Conservation (phyloP, 2,888 invertebrate genomes). For the Ceraclea dissimilis region DNA sequence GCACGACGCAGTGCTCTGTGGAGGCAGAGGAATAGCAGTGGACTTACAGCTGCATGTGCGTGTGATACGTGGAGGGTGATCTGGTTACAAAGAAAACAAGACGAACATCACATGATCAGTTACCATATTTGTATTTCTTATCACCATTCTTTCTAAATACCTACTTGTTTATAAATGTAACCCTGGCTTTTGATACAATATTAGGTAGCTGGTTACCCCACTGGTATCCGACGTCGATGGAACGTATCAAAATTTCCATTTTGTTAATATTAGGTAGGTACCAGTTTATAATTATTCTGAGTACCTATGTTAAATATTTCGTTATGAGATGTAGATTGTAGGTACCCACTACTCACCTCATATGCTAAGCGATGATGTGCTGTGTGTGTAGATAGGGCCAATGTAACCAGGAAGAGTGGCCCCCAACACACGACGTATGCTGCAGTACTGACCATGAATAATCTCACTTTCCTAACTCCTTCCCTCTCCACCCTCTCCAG, state of each 20-base stretch:
- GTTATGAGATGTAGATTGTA: no score
- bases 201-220: no score
- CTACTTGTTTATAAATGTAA: no score
- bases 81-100: constrained; percentile 44
- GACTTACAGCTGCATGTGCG: constrained; percentile 80
- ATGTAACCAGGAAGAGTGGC: constrained; percentile 78
- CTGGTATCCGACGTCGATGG: no score
- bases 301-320: no score
- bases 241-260: no score
- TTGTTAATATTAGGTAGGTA: no score
- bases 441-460: constrained; percentile 77
- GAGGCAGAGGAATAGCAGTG: constrained; percentile 68
- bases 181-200: no score
- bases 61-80: constrained; percentile 82
- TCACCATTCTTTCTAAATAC: no score
- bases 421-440: constrained; percentile 88
- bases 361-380: constrained; percentile 65
- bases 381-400: constrained; percentile 37
- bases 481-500: constrained; percentile 70
- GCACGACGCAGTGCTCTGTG: constrained; percentile 69
- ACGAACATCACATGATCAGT: no score
- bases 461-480: constrained; percentile 74
- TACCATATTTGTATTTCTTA: no score
- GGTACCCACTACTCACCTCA: constrained; percentile 58
- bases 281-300: no score